These are phyloP conservation scores for Watsonalla binaria DNA, from an alignment of 2,888 invertebrate genomes.

Conservation along the genomic window DNA sequence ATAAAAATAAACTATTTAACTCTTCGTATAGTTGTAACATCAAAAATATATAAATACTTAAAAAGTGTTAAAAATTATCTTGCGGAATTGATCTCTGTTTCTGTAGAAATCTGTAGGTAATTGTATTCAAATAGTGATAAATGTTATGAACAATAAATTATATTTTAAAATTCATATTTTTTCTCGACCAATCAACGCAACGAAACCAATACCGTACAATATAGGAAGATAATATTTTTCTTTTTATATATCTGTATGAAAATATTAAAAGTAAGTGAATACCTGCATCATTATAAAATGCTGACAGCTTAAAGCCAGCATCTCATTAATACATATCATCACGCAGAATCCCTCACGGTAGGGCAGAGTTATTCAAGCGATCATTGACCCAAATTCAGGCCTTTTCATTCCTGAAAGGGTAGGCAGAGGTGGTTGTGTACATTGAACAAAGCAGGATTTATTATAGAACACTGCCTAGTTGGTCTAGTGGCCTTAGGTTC, in stretches of 20 bases:
- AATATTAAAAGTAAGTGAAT: too few species aligned
- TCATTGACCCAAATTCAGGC: too few species aligned
- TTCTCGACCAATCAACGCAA: constrained; percentile 30
- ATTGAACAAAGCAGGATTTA: too few species aligned
- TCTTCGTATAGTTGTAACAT: background rate
- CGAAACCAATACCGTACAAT: constrained; percentile 16
- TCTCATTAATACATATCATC: too few species aligned
- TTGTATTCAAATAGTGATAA: constrained; percentile 9
- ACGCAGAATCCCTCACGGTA: too few species aligned
- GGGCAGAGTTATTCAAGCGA: too few species aligned
- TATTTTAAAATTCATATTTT: constrained; percentile 4
- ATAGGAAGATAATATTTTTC: background rate
- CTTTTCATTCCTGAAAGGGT: too few species aligned
- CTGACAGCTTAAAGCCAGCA: too few species aligned
- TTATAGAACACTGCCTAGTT: too few species aligned
- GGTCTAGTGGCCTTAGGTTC: too few species aligned
- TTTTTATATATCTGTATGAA: background rate
- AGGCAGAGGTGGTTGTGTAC: too few species aligned
- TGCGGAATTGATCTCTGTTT: constrained; percentile 40
- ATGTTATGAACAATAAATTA: constrained; percentile 3
- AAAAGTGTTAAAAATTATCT: constrained; percentile 9
- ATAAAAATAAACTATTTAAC: background rate
- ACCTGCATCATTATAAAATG: too few species aligned
- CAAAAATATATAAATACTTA: background rate
- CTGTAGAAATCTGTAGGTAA: constrained; percentile 23